A percentile compares a stretch with the other conserved stretches of the same genome.
phyloP scores from a whole-genome alignment of 1,140 invertebrate genomes.

The Coboldia fuscipes region DNA sequence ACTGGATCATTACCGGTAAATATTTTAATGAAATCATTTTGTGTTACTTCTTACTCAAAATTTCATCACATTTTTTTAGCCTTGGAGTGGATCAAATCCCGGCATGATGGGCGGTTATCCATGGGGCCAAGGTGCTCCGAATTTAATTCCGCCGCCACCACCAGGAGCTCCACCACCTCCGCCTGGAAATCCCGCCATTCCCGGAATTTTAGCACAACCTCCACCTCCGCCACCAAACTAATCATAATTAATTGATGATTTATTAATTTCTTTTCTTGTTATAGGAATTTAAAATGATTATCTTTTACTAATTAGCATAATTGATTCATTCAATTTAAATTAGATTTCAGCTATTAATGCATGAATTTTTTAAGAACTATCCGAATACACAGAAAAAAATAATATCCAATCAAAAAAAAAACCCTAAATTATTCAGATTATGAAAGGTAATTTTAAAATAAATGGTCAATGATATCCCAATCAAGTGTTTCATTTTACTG shows the following conservation, averaged over 20 bases:
- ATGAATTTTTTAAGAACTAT: no score
- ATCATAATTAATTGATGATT: constrained; percentile 2
- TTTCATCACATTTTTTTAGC: background rate
- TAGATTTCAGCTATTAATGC: no score
- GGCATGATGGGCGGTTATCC: background rate
- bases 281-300: no score
- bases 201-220: constrained; percentile 12
- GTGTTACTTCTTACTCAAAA: constrained; percentile 7
- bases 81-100: background rate
- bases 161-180: constrained; percentile 31
- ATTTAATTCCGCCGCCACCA: background rate
- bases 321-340: no score
- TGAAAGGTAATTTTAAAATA: no score
- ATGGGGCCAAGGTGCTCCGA: background rate
- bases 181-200: constrained; percentile 21
- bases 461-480: no score
- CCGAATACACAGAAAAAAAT: no score
- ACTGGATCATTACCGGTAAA: constrained; percentile 20
- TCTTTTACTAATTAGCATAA: no score
- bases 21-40: constrained; percentile 21
- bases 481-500: no score
- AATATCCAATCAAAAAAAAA: no score
- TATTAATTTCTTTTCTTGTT: no score
- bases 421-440: no score
- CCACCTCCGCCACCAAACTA: constrained; percentile 24